Base-by-base conservation (phyloP, 2,888 invertebrate genomes). In the Pollenia angustigena region DNA sequence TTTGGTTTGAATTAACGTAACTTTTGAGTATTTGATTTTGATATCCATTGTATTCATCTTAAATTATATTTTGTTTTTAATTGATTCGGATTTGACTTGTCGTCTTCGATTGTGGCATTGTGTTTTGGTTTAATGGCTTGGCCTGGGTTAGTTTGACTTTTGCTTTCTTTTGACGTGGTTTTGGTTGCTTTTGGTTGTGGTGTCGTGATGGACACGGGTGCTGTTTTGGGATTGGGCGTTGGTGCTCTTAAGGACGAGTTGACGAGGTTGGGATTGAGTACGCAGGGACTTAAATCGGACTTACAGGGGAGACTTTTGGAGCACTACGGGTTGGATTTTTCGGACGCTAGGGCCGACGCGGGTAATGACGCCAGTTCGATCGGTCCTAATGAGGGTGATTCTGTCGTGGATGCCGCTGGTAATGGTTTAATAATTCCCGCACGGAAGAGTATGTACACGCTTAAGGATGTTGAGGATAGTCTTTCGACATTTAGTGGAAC, bases 381-480 rank as follows among this genome's bases (percentile, higher is more conserved):
- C n/a, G n/a, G n/a, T n/a, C 18, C 64, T 64, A 16, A 10, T 64
- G 4, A 8, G 3, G 44, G 44, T 40, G 40, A 40, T 62, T 8
- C 62, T 11, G 64, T 3, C 11, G 11, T 16, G 9, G 18, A 1
- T 12, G 18, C 4, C 4, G 62, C 12, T 1, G 16, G 42, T 8
- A 10, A 1, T 2, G 44, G 8, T 42, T 16, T 14, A n/a, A 42
- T 62, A 62, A 10, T 42, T n/a, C 66, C 66, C 14, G 66, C 14
- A 48, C 46, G 11, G 4, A 72, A 72, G 18, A 52, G 71, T 56
- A 52, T 71, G 54, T 74, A 56, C 44, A 68, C 66, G 32, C 14
- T 74, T 1, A 58, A 64, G 16, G 75, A 82, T 23, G 64, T 82
- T 48, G 66, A 82, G 18, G 68, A 81, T 16, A 62, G 62, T 56